Base-by-base conservation (phyloP, 1,140 invertebrate species). In the Cotesia typhae region DNA sequence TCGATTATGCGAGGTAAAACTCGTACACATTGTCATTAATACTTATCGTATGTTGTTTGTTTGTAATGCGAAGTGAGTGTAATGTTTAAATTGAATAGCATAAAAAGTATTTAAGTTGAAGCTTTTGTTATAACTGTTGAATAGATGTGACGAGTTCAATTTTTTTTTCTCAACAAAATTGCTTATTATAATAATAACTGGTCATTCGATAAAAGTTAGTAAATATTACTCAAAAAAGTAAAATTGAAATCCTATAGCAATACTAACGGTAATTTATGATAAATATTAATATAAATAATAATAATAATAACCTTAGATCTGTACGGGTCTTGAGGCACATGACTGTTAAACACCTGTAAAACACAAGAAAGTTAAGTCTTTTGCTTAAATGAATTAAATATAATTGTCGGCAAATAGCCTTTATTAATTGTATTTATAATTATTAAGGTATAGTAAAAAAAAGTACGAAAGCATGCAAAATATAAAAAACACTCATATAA, bases 331-430 rank as follows among this genome's bases (percentile, higher is more conserved):
- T 93, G 92, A 88, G 94, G 91, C 88, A 94, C 92, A 90, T 95
- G 94, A 91, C 93, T 95, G 91, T 95, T 96, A 90, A 94, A 95
- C 83, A 95, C 94, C 93, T 95, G 91, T 84, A 92, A 91, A 87
- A 83, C 77, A 82, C 72, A 59, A 83, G 82, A 87, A 87, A 80
- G 88, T 78, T 78, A 70, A 82, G 83, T 86, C n/a, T 55, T 51
- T 14, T 35, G 55, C 37, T 41, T 67, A 28, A 47, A 81, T 68
- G 65, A 73, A 70, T 73, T 76, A 87, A 47, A 36, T 17, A 59
- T n/a, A 28, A 28, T 3, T 37, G 20, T 57, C 12, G n/a, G 9
- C 4, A 55, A 57, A 55, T 55, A 4, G 12, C 12, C 38, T 61
- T 63, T 28, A 52, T 7, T 59, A 20, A 59, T 28, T 28, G 57